A percentile compares a stretch with the other conserved stretches of the same genome.
These are phyloP conservation scores for Myotis brandtii DNA, from an alignment of 2,113 vertebrate genomes.

Conservation along the genomic window DNA sequence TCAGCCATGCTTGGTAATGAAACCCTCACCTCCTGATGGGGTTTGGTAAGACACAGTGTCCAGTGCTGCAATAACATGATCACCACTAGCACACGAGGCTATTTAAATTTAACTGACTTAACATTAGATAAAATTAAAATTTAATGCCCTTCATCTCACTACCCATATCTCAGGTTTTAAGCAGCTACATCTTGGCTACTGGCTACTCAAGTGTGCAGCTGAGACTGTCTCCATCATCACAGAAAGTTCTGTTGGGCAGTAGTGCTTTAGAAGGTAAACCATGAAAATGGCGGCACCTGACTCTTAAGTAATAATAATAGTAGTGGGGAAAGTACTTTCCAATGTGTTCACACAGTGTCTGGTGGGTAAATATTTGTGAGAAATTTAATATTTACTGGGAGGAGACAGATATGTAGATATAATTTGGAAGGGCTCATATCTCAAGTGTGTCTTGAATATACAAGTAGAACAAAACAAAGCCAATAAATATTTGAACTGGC, in stretches of 20 bases:
- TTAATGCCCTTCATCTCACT: not conserved
- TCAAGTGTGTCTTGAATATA: slow-evolving; percentile 39
- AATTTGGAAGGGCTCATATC: slow-evolving; percentile 58
- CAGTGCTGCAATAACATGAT: not conserved
- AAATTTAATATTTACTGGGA: slow-evolving; percentile 66
- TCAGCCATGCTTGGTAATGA: not conserved
- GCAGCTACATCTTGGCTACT: not conserved
- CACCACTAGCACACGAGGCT: not conserved
- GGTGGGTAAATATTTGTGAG: slow-evolving; percentile 38
- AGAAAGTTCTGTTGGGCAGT: not conserved
- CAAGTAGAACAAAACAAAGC: slow-evolving; percentile 55
- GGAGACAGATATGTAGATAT: not conserved
- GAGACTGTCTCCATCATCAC: not conserved
- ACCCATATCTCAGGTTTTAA: not conserved
- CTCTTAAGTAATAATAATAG: not conserved
- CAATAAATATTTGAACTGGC: slow-evolving; percentile 40
- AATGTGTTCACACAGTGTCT: not conserved
- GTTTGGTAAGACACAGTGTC: not conserved
- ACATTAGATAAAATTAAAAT: not conserved
- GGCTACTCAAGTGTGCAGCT: not conserved
- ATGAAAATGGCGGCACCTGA: not conserved
- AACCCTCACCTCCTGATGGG: not conserved
- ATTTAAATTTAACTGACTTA: not conserved
- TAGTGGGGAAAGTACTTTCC: not conserved
- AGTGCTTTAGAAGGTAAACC: not conserved